Evolutionary conservation across 2,113 vertebrate species (phyloP).

Genomic region (Isichthys henryi): DNA sequence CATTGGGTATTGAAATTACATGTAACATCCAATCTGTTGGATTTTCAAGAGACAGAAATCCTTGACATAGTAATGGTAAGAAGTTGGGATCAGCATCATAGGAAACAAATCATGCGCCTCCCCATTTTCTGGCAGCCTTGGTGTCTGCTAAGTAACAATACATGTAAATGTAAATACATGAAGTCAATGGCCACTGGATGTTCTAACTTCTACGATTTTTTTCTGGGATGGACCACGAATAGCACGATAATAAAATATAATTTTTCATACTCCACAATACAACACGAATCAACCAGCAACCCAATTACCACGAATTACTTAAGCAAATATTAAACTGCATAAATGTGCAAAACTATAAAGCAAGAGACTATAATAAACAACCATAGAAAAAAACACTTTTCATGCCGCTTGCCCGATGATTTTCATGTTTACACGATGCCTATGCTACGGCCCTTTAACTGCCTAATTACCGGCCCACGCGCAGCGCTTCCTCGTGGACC

Average conservation of each 20-base stretch:
- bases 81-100: background rate
- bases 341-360: background rate
- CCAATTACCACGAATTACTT: background rate
- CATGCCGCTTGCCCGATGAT: background rate
- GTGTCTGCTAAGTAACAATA: background rate
- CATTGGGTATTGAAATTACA: background rate
- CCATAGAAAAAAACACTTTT: background rate
- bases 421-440: background rate
- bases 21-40: background rate
- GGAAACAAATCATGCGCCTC: background rate
- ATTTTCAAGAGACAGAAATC: background rate
- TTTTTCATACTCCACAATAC: background rate
- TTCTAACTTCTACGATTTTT: background rate
- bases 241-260: background rate
- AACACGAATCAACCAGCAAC: background rate
- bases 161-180: background rate
- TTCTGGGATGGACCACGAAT: background rate
- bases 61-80: background rate
- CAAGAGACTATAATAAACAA: background rate
- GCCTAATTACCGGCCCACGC: background rate
- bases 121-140: background rate
- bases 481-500: background rate
- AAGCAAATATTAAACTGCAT: background rate
- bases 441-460: background rate
- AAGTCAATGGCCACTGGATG: background rate